Conservation (phyloP, 1,140 invertebrate species). For the Periplaneta americana region DNA sequence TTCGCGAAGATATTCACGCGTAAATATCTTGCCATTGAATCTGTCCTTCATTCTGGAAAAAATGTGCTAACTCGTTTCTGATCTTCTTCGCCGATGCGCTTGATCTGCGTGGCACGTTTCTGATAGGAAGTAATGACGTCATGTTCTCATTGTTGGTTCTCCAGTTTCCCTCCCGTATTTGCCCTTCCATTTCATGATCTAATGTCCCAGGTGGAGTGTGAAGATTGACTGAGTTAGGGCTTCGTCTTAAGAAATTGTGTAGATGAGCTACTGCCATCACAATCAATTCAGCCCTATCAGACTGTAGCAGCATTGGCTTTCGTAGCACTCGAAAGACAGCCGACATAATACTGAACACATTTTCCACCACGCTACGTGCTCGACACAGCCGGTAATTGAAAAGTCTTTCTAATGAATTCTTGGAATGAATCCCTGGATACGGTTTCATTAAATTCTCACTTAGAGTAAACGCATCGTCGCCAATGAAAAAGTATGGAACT, state of each 20-base stretch:
- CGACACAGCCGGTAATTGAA: slow-evolving; percentile 33
- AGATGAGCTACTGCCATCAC: not conserved
- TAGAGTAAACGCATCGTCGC: too few relatives aligned
- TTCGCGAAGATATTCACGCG: too few relatives aligned
- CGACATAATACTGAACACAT: slow-evolving; percentile 21
- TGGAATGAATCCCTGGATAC: slow-evolving; percentile 29
- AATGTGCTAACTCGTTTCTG: not conserved
- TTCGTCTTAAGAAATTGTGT: not conserved
- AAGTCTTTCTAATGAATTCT: slow-evolving; percentile 27
- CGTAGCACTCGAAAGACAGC: slow-evolving; percentile 13
- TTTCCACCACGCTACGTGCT: slow-evolving; percentile 21
- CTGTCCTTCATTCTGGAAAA: not conserved
- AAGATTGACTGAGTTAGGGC: not conserved
- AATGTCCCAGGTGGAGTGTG: not conserved
- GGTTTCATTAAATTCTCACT: too few relatives aligned
- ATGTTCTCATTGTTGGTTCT: not conserved
- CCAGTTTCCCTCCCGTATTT: not conserved
- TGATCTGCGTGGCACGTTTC: not conserved
- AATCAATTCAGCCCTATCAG: too few relatives aligned
- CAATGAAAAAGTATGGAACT: too few relatives aligned
- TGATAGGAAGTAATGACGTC: not conserved
- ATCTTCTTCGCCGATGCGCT: not conserved
- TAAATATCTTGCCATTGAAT: too few relatives aligned
- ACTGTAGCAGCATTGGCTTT: slow-evolving; percentile 16
- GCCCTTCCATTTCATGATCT: not conserved